Base-by-base conservation (phyloP, 2,888 invertebrate species). In the Agapostemon virescens region DNA sequence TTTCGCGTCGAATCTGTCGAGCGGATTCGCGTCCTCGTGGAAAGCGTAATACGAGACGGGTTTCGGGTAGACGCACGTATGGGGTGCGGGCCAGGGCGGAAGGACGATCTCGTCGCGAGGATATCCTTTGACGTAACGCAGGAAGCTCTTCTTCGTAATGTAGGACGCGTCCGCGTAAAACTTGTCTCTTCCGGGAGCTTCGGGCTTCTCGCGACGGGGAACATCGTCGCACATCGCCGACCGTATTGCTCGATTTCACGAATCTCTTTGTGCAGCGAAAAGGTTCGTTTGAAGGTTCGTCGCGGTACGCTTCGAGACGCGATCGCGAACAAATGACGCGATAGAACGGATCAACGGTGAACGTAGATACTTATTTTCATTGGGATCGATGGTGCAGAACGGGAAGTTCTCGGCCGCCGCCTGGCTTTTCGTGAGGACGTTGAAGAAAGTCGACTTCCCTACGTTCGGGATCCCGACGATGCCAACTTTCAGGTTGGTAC, bases 371-470 rank as follows among this genome's bases (percentile, higher is more conserved):
- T 98, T 97, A 98, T 98, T 99, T 95, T 99, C 99, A 97, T 99
- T 99, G 68, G 99, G 99, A 94, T 99, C 99, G 93, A 99, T 99
- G 93, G 99, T 99, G 94, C 99, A 99, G 95, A 99, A 99, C 0
- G 99, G 99, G 92, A 99, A 99, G 93, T 99, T 99, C 93, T 99
- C 99, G 71, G 99, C 99, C n/a, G 98, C 96, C 9, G 98, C 99
- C 90, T 97, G 96, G 92, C 98, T 98, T 93, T 99, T 98, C 42
- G 99, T 99, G 84, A 99, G 94, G 36, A 99, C 98, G 93, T 99
- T 99, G 95, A 99, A 99, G 94, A 99, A 99, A 70, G 99, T 99
- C 13, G 99, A 99, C 93, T 99, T 99, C 82, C 99, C 99, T 82
- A 99, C 99, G 94, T 99, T 99, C 40, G 99, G 99, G 76, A 99